Evolutionary conservation across 2,113 vertebrate species (phyloP).

Genomic region (Octodon degus): DNA sequence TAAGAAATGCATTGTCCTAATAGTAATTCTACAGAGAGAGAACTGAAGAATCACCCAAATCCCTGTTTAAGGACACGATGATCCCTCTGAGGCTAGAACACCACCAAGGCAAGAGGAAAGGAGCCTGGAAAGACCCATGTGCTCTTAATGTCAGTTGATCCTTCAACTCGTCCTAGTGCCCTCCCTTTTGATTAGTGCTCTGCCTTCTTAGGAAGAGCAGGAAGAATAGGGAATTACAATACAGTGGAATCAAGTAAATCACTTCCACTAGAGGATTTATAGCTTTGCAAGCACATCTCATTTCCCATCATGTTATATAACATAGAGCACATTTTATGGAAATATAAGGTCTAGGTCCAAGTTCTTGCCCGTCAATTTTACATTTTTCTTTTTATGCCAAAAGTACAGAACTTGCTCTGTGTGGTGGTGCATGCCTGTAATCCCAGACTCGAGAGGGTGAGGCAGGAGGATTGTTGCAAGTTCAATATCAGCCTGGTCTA

Average conservation of each 20-base stretch:
- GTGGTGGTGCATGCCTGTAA: no score
- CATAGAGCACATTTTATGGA: not conserved
- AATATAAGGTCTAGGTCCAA: not conserved
- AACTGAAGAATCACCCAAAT: not conserved
- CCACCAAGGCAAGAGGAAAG: not conserved
- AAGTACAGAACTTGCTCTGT: conserved; percentile 9
- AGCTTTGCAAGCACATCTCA: conserved; percentile 9
- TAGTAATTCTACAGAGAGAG: not conserved
- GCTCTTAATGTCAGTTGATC: not conserved
- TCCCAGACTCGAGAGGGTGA: no score
- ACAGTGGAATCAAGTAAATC: not conserved
- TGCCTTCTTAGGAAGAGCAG: not conserved
- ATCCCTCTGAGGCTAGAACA: not conserved
- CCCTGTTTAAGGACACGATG: not conserved
- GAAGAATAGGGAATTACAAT: not conserved
- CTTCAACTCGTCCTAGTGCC: not conserved
- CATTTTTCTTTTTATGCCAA: not conserved
- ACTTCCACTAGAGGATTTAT: not conserved
- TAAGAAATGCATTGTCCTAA: not conserved
- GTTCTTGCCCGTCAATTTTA: not conserved
- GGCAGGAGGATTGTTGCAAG: no score
- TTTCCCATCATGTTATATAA: not conserved
- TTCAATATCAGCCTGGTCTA: no score
- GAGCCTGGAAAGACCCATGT: not conserved
- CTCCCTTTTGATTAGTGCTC: not conserved